Evolutionary conservation across 2,888 invertebrate species (phyloP), one percentile per base, ranked within the genome.

Genomic region (Smittia sp.): DNA sequence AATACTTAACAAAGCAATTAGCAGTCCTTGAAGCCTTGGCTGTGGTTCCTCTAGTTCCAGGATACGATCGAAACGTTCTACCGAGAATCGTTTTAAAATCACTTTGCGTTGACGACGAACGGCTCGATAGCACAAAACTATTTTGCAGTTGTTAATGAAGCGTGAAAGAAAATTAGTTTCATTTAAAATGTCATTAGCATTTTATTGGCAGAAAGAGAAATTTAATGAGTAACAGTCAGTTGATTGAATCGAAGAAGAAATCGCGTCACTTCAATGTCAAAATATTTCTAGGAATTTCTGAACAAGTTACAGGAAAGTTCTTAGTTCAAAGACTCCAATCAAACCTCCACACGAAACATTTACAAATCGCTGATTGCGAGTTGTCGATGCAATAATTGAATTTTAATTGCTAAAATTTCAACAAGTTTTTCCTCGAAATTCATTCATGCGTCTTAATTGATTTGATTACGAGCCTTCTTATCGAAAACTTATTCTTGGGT

Each of bases 111-210:
- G n/a, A 32, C 15, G 15, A 15, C 32, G 6, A 62, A 32, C 32
- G 4, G 32, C 9, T 32, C 32, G 32, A 32, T 32, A 32, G 32
- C 32, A 32, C 4, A 3, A 27, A 65, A 11, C 24, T 32, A 11
- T 38, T 65, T 32, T 15, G 25, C 1, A 7, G 32, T 20, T 66
- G 66, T 13, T 41, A 69, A 69, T 69, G 69, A 69, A 69, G 54
- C 69, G 69, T 69, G 69, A 69, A 69, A 11, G 15, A 20, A 15
- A 69, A 69, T 69, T 69, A 54, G 69, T 69, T 69, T 41, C 69
- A 54, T 69, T 69, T 54, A 54, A 69, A 52, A 54, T 3, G 69
- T 69, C 69, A 69, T 69, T 69, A 69, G n/a, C 6, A n/a, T 46
- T n/a, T n/a, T 46, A 15, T n/a, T n/a, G 15, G 6, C 11, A 39